Evolutionary conservation across 2,113 vertebrate genomes (phyloP).

Genomic region (Platycercus adscitus): DNA sequence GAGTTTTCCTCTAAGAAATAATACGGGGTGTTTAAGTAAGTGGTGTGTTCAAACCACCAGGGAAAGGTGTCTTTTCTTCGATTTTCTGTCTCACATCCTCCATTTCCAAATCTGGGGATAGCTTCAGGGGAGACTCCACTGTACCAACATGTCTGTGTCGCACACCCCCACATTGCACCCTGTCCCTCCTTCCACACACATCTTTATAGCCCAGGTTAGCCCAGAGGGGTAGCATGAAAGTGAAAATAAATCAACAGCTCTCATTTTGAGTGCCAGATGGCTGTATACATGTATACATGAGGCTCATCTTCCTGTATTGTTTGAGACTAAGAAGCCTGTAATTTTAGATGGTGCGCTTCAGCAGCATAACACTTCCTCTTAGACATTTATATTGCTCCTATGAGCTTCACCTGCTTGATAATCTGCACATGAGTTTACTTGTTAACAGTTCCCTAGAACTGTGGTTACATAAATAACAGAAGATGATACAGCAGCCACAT

Average conservation of each 20-base stretch:
- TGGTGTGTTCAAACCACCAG: neutral
- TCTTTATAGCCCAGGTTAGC: neutral
- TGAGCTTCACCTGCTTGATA: neutral
- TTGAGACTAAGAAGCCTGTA: neutral
- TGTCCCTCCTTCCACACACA: neutral
- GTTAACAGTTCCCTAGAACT: neutral
- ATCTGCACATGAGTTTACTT: neutral
- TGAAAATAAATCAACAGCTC: neutral
- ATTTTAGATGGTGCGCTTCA: neutral
- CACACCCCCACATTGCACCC: fast-evolving
- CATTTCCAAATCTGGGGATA: neutral
- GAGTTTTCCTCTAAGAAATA: neutral
- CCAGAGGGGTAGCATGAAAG: neutral
- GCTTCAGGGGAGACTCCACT: neutral
- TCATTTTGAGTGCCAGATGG: neutral
- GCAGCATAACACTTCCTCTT: neutral
- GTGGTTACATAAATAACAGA: slow-evolving; percentile 17
- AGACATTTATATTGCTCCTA: neutral
- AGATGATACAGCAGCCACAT: neutral
- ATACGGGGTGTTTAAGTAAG: neutral
- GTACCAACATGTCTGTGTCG: fast-evolving
- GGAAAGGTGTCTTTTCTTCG: neutral
- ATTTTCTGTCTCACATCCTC: neutral
- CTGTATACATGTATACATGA: neutral
- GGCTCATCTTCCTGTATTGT: neutral